Percentiles rank a stretch among this genome's conserved stretches.
Evolutionary conservation across 2,797 vertebrate genomes (phyloP).

Genomic region (Sylvia borin): DNA sequence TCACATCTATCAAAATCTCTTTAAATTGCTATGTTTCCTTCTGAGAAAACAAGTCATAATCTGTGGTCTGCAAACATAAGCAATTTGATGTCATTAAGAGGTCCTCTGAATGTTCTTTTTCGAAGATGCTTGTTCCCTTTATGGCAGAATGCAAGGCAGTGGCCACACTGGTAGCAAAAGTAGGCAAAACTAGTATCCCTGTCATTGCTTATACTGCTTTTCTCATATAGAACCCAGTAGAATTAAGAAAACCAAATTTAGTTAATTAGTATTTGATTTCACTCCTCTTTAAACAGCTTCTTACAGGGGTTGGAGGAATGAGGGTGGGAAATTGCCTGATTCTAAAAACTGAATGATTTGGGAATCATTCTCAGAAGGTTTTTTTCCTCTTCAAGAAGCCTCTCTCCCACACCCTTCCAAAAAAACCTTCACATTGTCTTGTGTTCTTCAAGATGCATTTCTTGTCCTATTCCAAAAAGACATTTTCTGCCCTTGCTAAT

Average conservation of each 20-base stretch:
- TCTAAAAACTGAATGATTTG: not conserved
- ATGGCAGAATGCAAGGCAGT: not conserved
- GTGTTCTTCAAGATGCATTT: not conserved
- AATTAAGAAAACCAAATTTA: not conserved
- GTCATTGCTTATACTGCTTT: not conserved
- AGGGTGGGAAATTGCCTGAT: not conserved
- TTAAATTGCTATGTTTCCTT: not conserved
- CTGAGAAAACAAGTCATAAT: not conserved
- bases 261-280: not conserved
- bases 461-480: not conserved
- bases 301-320: not conserved
- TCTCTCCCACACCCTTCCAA: not conserved
- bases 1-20: not conserved
- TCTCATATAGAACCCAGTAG: fast-evolving
- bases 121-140: not conserved
- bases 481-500: not conserved
- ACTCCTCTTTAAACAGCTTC: not conserved
- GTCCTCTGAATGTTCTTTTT: not conserved
- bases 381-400: not conserved
- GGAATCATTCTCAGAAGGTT: conserved; percentile 3
- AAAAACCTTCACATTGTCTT: not conserved
- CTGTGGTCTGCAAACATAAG: not conserved
- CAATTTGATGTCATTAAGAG: not conserved
- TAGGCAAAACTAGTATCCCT: not conserved
- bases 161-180: not conserved